Conservation (phyloP, 2,113 vertebrate genomes). For the Prionailurus bengalensis region DNA sequence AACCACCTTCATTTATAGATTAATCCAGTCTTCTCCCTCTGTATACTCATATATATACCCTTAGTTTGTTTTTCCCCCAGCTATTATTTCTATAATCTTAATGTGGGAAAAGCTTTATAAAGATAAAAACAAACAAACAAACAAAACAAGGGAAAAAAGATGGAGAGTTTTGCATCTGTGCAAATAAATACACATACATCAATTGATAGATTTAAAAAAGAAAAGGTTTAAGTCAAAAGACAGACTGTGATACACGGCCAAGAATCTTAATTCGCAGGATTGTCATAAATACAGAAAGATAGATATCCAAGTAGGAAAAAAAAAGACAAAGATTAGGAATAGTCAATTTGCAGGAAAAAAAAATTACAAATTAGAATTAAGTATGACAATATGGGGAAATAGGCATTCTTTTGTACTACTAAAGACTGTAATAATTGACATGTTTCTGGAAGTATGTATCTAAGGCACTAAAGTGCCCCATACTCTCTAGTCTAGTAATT, state of each 20-base stretch:
- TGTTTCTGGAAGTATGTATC: background rate
- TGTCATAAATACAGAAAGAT: conserved; percentile 43
- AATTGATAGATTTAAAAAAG: background rate
- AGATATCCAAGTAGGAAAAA: conserved; percentile 24
- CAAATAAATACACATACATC: background rate
- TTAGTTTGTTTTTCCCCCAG: conserved; percentile 13
- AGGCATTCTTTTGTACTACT: background rate
- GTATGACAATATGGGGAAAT: background rate
- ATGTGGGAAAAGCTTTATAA: background rate
- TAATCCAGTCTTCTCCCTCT: background rate
- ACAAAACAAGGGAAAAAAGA: background rate
- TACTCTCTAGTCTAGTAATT: background rate
- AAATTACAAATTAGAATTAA: background rate
- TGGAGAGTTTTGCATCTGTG: background rate
- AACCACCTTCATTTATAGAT: background rate
- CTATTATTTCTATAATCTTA: conserved; percentile 21
- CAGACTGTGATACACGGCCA: background rate
- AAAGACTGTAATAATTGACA: background rate
- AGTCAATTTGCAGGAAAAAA: background rate
- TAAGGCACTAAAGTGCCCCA: background rate
- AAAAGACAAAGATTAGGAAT: background rate
- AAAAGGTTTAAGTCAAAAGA: background rate
- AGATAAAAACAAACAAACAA: conserved; percentile 25
- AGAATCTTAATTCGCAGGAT: background rate
- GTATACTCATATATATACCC: background rate